These are phyloP conservation scores for Tiliqua scincoides DNA, from an alignment of 2,113 vertebrate species.

Conservation along the genomic window DNA sequence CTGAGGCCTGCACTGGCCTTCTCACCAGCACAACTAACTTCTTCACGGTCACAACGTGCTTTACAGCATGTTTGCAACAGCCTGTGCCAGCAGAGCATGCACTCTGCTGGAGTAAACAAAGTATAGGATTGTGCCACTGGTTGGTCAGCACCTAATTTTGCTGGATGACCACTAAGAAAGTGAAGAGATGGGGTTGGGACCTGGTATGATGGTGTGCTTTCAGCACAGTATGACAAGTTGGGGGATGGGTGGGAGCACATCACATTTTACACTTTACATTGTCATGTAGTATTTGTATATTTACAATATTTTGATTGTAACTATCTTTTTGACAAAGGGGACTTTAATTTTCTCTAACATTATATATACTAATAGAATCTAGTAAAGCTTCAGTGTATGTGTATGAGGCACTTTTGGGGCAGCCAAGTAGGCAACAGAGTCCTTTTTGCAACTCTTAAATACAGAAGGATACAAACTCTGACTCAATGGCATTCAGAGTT, in stretches of 20 bases:
- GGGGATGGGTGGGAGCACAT: neutral
- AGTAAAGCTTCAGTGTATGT: conserved; percentile 10
- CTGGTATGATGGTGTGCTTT: neutral
- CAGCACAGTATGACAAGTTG: neutral
- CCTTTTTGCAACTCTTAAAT: neutral
- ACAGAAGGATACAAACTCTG: neutral
- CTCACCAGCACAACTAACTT: too few species aligned
- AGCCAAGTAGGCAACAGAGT: neutral
- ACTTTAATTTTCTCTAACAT: neutral
- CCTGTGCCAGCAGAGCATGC: too few species aligned
- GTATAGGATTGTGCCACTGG: too few species aligned
- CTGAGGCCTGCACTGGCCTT: too few species aligned
- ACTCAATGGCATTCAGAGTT: conserved; percentile 72
- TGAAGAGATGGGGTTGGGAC: neutral
- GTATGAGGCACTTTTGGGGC: conserved; percentile 4
- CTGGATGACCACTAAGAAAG: neutral
- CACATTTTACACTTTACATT: neutral
- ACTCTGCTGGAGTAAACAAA: too few species aligned
- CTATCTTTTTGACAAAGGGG: conserved; percentile 10
- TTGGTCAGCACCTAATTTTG: neutral
- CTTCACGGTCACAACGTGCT: too few species aligned
- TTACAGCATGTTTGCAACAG: too few species aligned
- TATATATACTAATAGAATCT: neutral
- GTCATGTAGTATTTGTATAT: neutral
- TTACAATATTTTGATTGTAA: neutral